Percentiles rank a stretch among this genome's conserved stretches.
These are phyloP conservation scores for Lates calcarifer DNA, from an alignment of 2,113 vertebrate species.

Conservation along the genomic window DNA sequence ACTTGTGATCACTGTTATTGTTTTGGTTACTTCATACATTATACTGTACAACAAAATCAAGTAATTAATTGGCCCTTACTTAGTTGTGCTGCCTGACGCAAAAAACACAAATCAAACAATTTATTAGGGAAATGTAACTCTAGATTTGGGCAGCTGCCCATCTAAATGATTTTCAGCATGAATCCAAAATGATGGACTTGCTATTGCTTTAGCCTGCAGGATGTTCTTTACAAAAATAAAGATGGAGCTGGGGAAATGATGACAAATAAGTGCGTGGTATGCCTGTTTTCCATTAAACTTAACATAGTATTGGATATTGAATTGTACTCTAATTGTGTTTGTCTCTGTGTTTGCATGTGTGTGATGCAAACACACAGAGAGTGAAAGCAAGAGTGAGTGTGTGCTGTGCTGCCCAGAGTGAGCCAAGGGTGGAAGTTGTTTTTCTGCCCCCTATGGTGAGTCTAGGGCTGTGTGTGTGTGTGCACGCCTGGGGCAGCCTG, in stretches of 20 bases:
- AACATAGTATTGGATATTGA: conserved; percentile 23
- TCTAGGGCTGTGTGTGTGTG: conserved; percentile 68
- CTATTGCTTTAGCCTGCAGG: conserved; percentile 37
- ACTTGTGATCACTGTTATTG: background rate
- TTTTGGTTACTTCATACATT: background rate
- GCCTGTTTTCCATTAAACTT: conserved; percentile 34
- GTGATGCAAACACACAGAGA: too few species aligned
- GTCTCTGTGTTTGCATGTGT: conserved; percentile 15
- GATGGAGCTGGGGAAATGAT: background rate
- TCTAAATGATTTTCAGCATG: conserved; percentile 29
- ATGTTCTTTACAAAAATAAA: conserved; percentile 17
- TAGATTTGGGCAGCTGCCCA: background rate
- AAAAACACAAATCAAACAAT: conserved; percentile 3
- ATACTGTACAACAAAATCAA: background rate
- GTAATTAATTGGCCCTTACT: background rate
- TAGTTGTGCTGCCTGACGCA: background rate
- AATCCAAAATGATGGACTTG: conserved; percentile 15
- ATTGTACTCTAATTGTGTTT: conserved; percentile 55
- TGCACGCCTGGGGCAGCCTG: conserved; percentile 73
- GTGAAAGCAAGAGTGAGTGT: conserved; percentile 48
- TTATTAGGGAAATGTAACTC: background rate
- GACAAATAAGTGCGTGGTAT: background rate
- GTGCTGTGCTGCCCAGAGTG: conserved; percentile 80
- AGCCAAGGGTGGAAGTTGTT: conserved; percentile 86
- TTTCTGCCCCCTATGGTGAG: conserved; percentile 86